These are phyloP conservation scores for Oxyteleia sp. DNA, from an alignment of 2,888 invertebrate genomes.

Conservation along the genomic window DNA sequence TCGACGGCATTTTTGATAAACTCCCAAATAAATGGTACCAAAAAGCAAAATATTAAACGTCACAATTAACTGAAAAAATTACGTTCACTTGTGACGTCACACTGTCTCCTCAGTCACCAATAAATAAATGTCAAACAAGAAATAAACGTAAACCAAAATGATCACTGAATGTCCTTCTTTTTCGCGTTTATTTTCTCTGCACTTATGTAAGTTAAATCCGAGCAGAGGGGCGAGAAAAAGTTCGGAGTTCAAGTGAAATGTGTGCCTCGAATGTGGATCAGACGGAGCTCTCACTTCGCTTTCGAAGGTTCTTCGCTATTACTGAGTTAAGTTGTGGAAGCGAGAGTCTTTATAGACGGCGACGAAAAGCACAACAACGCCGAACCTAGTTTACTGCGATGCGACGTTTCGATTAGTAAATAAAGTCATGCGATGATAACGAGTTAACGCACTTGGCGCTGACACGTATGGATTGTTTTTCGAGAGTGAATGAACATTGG, in stretches of 20 bases:
- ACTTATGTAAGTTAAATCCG: not conserved
- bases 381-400: conserved; percentile 23
- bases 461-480: conserved; percentile 8
- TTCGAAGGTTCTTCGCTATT: conserved; percentile 70
- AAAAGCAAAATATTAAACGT: not conserved
- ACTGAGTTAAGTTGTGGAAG: conserved; percentile 71
- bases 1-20: conserved; percentile 10
- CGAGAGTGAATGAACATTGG: not conserved
- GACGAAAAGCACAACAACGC: no score
- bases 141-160: no score
- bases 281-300: conserved; percentile 2
- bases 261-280: conserved; percentile 1
- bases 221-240: not conserved
- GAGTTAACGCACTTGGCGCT: conserved; percentile 55
- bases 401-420: conserved; percentile 71
- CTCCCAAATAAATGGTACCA: conserved; percentile 1
- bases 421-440: conserved; percentile 77
- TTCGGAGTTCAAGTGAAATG: no score
- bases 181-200: not conserved
- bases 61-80: not conserved
- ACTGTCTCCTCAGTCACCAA: no score
- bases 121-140: no score
- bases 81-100: not conserved
- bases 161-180: not conserved
- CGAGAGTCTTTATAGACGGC: conserved; percentile 76